Evolutionary conservation across 2,113 vertebrate genomes (phyloP).

Genomic region (Ascaphus truei): DNA sequence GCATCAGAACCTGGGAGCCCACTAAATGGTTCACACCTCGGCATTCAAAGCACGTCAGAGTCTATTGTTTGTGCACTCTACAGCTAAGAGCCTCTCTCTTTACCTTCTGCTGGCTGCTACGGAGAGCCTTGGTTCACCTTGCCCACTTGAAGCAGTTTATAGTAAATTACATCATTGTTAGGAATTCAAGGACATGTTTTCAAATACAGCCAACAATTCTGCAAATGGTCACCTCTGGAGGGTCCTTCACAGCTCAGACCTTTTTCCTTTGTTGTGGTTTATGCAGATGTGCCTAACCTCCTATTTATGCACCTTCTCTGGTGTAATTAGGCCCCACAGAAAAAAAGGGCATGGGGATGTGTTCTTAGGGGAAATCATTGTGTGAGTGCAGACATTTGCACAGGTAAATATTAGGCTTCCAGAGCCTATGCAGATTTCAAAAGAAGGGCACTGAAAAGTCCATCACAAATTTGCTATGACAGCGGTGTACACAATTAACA

Average conservation of each 20-base stretch:
- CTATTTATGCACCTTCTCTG: background rate
- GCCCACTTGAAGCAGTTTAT: background rate
- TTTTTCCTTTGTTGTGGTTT: background rate
- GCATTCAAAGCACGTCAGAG: background rate
- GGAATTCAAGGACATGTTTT: background rate
- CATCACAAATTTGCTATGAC: no score
- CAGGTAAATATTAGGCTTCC: background rate
- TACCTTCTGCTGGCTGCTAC: background rate
- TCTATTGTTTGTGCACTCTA: background rate
- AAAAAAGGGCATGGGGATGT: background rate
- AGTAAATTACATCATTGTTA: constrained; percentile 18
- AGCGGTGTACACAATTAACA: no score
- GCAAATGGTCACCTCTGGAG: background rate
- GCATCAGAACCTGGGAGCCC: background rate
- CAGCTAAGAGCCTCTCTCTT: background rate
- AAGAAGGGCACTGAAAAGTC: no score
- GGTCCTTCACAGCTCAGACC: background rate
- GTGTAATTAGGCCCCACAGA: background rate
- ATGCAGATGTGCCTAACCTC: background rate
- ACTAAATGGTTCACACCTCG: constrained; percentile 8
- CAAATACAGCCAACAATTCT: background rate
- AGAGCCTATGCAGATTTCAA: background rate
- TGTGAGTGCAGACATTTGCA: background rate
- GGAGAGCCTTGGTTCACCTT: background rate
- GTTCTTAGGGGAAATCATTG: background rate